Conservation (phyloP, 2,113 vertebrate species). For the Sciurus niger region DNA sequence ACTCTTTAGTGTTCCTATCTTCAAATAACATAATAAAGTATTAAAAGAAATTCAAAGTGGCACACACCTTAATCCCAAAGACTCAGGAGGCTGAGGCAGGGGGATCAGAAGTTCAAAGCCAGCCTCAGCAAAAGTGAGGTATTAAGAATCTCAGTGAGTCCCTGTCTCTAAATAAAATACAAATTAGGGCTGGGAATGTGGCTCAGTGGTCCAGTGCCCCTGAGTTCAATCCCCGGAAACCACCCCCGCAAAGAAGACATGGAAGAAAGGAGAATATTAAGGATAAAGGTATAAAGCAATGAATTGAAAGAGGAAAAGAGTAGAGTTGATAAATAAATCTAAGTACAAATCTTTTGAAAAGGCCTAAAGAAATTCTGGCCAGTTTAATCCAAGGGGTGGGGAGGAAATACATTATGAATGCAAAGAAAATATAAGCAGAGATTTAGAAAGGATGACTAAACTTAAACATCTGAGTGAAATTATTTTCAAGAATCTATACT, state of each 20-base stretch:
- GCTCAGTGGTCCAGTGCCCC: too few relatives aligned
- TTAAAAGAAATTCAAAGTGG: background rate
- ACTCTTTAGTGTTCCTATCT: background rate
- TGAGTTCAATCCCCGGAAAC: too few relatives aligned
- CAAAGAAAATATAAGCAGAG: background rate
- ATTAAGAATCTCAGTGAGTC: too few relatives aligned
- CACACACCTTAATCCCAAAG: too few relatives aligned
- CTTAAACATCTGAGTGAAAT: background rate
- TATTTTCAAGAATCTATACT: background rate
- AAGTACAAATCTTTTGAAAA: background rate
- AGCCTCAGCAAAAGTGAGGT: too few relatives aligned
- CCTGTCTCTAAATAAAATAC: too few relatives aligned
- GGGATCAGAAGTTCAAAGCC: too few relatives aligned
- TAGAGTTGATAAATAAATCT: background rate
- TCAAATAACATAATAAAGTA: background rate
- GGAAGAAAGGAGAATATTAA: background rate
- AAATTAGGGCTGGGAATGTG: too few relatives aligned
- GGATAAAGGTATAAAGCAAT: background rate
- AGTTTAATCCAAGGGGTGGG: background rate
- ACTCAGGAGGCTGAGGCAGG: too few relatives aligned
- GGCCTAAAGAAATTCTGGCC: background rate
- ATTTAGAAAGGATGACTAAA: background rate
- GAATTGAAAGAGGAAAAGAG: background rate
- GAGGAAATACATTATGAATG: background rate
- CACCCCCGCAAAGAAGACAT: background rate